Conservation (phyloP, 1,140 invertebrate species). For the Drosophila lacteicornis region DNA sequence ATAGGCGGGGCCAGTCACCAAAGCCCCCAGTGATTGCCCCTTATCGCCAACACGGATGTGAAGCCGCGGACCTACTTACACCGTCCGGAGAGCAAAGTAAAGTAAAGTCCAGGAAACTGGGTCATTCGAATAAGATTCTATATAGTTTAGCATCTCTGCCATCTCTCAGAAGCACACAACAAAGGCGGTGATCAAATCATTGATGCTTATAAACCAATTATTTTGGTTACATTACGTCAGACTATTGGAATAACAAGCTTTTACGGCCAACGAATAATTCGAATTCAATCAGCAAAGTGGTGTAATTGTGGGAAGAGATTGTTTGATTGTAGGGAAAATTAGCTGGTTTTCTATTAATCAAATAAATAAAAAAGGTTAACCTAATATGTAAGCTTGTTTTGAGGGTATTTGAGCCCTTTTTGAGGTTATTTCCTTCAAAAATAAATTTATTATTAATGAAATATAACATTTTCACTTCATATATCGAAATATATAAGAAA, state of each 20-base stretch:
- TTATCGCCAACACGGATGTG: constrained; percentile 37
- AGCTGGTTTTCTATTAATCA: too few species aligned
- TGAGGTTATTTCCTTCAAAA: too few species aligned
- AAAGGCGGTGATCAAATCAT: neutral
- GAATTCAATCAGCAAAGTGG: neutral
- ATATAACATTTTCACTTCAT: neutral
- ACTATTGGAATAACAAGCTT: neutral
- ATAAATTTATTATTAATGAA: neutral
- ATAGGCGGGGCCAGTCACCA: constrained; percentile 23
- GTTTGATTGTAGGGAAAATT: neutral
- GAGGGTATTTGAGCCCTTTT: too few species aligned
- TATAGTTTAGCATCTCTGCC: neutral
- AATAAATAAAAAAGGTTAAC: too few species aligned
- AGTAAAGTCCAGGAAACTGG: constrained; percentile 3
- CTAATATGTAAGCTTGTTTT: too few species aligned
- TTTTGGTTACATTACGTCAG: constrained; percentile 16
- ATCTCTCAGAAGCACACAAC: neutral
- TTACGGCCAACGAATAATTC: neutral
- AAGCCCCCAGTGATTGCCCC: constrained; percentile 24
- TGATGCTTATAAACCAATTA: constrained; percentile 8
- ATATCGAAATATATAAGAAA: neutral
- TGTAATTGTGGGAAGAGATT: neutral
- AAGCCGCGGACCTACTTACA: constrained; percentile 25
- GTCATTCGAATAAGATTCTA: neutral
- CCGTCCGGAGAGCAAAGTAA: neutral